Conservation (phyloP, 2,113 vertebrate genomes). For the Cheirogaleus medius region DNA sequence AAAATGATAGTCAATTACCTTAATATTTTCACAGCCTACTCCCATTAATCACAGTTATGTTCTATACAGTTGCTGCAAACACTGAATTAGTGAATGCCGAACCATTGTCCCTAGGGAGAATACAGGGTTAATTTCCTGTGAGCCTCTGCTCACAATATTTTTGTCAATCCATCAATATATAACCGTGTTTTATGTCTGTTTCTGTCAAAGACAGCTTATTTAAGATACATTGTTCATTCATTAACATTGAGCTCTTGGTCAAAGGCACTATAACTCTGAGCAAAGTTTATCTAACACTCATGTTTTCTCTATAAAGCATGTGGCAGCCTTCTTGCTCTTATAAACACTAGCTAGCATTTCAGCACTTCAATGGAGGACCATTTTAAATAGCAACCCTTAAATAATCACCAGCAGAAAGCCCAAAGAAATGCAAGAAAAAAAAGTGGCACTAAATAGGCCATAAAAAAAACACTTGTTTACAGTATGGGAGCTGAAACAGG, state of each 20-base stretch:
- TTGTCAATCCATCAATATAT: not conserved
- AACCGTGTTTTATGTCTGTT: not conserved
- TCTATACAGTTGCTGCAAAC: not conserved
- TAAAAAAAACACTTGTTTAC: not conserved
- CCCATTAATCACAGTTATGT: not conserved
- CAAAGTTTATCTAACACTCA: not conserved
- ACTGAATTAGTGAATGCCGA: not conserved
- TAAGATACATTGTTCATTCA: not conserved
- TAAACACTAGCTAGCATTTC: not conserved
- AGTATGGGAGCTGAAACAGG: not conserved
- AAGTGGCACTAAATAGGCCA: not conserved
- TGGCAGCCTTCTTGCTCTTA: not conserved
- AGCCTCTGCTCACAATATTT: not conserved
- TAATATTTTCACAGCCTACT: not conserved
- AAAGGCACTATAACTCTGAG: not conserved
- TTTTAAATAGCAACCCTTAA: not conserved
- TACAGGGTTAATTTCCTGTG: not conserved
- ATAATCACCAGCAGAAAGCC: not conserved
- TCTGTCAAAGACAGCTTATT: constrained; percentile 15
- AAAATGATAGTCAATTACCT: not conserved
- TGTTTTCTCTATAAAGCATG: not conserved
- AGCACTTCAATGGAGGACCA: not conserved
- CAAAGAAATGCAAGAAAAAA: not conserved
- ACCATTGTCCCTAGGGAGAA: not conserved
- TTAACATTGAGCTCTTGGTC: not conserved